These are phyloP conservation scores for Novumbra hubbsi DNA, from an alignment of 2,797 vertebrate species.

Conservation along the genomic window DNA sequence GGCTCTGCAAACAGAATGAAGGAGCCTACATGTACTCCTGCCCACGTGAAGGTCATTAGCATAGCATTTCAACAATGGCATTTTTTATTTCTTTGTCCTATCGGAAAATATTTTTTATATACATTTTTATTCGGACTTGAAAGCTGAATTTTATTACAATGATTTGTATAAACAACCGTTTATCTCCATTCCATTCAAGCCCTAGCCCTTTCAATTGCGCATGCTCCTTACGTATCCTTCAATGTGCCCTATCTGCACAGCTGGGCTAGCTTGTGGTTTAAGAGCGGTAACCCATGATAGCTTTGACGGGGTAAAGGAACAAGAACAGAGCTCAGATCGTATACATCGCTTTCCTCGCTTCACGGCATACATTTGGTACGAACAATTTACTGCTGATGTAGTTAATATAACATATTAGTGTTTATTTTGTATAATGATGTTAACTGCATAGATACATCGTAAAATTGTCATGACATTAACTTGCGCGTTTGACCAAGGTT, in stretches of 20 bases:
- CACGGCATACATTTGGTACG: conserved; percentile 3
- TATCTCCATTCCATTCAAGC: background rate
- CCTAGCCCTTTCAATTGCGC: conserved; percentile 42
- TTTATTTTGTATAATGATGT: background rate
- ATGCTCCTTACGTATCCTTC: conserved; percentile 69
- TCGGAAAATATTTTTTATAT: no score
- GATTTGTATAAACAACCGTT: no score
- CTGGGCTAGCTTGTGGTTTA: conserved; percentile 29
- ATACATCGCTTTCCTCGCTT: conserved; percentile 4
- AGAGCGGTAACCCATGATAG: conserved; percentile 21
- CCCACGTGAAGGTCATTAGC: no score
- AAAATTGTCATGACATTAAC: background rate
- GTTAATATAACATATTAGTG: background rate
- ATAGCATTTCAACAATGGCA: no score
- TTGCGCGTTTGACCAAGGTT: background rate
- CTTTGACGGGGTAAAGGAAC: conserved; percentile 37
- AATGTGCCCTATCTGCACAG: conserved; percentile 61
- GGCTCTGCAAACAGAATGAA: no score
- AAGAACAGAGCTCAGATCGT: conserved; percentile 24
- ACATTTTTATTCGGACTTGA: no score
- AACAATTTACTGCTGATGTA: background rate
- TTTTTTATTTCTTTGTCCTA: no score
- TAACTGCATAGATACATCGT: background rate
- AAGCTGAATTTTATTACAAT: no score
- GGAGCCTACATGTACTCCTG: no score